Base-by-base conservation (phyloP, 2,888 invertebrate genomes). In the Ptychoptera albimana region DNA sequence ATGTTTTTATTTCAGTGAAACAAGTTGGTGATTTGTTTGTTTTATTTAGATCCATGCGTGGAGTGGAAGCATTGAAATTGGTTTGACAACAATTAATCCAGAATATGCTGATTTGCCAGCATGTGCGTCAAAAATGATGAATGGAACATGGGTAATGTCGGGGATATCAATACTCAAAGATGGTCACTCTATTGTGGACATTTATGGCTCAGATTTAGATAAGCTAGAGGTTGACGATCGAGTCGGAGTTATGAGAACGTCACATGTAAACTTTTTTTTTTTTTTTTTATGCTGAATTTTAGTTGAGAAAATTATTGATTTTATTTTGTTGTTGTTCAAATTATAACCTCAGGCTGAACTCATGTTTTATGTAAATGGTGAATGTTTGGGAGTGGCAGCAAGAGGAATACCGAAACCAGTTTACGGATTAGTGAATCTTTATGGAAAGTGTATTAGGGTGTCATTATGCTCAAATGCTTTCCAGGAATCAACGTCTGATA, bases 81-180 rank as follows among this genome's bases (percentile, higher is more conserved):
- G 83, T 15, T 76, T 83, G 11, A 82, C 82, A 8, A 72, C 76
- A 42, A 73, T 74, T 51, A 75, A 79, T 57, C 83, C 83, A 9
- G 72, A 77, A 42, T 70, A 71, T 41, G 64, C 80, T 49, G 77
- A 78, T 49, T 66, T 82, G 52, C 79, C 81, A 32, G 76, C 82
- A 8, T 83, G 82, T 58, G 85, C 87, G 8, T 80, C 81, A 10
- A 83, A 83, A 56, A 75, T 82, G 60, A 76, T 76, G 50, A 78
- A 79, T 56, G 82, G 83, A 50, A 82, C 87, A 49, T 94, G 92
- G 93, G 85, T 92, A 42, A 82, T 93, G 82, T 85, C 89, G 2
- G 87, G 88, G 23, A 81, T 78, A 51, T 83, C 86, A 35, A 76
- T 94, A 43, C 73, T 89, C 16, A 82, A 82, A 58, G 86, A 93